These are phyloP conservation scores for Amphipoea oculea DNA, from an alignment of 2,888 invertebrate genomes.

Conservation along the genomic window DNA sequence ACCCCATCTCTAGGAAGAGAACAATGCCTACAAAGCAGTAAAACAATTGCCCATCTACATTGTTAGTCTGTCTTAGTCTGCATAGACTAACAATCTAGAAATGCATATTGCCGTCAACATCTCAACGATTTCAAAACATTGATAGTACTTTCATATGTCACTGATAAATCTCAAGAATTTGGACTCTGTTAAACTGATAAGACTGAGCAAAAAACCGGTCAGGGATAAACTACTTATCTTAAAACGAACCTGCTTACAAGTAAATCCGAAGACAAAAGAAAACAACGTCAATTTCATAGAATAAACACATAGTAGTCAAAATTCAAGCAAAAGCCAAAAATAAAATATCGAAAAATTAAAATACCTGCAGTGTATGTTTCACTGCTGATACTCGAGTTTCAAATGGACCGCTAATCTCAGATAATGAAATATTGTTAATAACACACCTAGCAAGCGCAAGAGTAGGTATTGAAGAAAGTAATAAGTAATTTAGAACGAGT, in stretches of 20 bases:
- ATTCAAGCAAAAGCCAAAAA: neutral
- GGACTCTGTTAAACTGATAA: conserved; percentile 23
- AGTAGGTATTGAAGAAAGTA: neutral
- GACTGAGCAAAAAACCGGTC: conserved; percentile 17
- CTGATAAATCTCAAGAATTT: conserved; percentile 46
- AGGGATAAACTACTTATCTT: conserved; percentile 20
- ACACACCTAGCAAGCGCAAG: neutral
- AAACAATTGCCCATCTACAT: conserved; percentile 3
- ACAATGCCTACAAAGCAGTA: neutral
- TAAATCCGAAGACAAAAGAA: neutral
- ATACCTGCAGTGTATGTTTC: neutral
- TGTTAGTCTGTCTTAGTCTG: conserved; percentile 3
- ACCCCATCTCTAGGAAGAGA: neutral
- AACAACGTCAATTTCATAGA: neutral
- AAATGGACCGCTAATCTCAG: neutral
- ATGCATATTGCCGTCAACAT: neutral
- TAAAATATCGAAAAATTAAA: neutral
- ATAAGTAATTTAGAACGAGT: neutral
- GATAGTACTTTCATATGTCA: conserved; percentile 34
- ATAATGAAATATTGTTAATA: neutral
- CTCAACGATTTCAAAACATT: conserved; percentile 45
- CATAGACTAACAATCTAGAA: neutral
- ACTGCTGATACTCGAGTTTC: neutral
- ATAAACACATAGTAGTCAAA: neutral
- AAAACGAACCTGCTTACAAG: neutral